Conservation (phyloP, 2,113 vertebrate species). For the Rhegmatorhina hoffmannsi region DNA sequence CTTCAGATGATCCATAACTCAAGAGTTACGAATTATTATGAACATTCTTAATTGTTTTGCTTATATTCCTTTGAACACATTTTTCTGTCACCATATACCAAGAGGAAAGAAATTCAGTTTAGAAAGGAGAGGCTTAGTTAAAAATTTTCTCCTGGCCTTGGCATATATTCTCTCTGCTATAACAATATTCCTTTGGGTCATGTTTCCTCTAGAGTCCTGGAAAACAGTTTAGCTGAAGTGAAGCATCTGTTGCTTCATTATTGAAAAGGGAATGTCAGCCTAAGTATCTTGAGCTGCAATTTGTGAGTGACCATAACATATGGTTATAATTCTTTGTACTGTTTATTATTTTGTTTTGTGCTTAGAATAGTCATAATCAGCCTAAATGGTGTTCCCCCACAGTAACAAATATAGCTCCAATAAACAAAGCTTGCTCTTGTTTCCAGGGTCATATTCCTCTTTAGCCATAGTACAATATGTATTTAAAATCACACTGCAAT, state of each 20-base stretch:
- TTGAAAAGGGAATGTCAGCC: slow-evolving; percentile 50
- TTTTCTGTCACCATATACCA: slow-evolving; percentile 58
- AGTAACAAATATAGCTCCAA: not conserved
- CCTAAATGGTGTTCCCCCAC: not conserved
- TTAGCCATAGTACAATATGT: not conserved
- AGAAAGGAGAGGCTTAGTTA: slow-evolving; percentile 63
- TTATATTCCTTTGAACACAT: slow-evolving; percentile 48
- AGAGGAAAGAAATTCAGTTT: slow-evolving; percentile 50
- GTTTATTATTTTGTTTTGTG: slow-evolving; percentile 19
- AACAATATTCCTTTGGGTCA: slow-evolving; percentile 37
- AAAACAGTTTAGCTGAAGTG: slow-evolving; percentile 64
- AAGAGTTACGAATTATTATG: not conserved
- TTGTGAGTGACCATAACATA: slow-evolving; percentile 24
- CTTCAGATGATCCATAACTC: not conserved
- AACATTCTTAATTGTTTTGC: slow-evolving; percentile 47
- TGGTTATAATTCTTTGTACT: not conserved
- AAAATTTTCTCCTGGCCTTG: slow-evolving; percentile 48
- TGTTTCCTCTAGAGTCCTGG: slow-evolving; percentile 58
- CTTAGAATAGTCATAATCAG: slow-evolving; percentile 16
- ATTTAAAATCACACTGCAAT: not conserved
- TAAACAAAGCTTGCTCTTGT: not conserved
- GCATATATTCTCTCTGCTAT: not conserved
- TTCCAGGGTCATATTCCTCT: not conserved
- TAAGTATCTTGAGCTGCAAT: slow-evolving; percentile 32
- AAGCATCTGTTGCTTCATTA: slow-evolving; percentile 67